A percentile compares a stretch with the other conserved stretches of the same genome.
phyloP scores from a whole-genome alignment of 1,140 invertebrate genomes.

The Papilio helenus region DNA sequence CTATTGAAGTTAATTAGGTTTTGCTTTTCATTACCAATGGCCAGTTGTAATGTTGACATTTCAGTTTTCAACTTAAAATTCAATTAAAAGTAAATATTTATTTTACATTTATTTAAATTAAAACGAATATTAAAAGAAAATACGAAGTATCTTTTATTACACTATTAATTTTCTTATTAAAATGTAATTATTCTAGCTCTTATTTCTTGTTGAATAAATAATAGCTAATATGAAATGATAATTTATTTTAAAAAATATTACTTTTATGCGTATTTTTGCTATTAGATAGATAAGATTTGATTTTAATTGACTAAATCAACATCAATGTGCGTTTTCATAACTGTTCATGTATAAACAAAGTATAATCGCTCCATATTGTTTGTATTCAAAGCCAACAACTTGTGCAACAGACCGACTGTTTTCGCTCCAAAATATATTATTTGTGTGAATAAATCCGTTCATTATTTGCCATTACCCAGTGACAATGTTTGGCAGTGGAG shows the following conservation, averaged over 20 bases:
- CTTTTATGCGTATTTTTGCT: no score
- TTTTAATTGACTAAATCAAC: not conserved
- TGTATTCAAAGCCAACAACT: not conserved
- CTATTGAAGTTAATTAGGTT: no score
- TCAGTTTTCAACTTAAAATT: not conserved
- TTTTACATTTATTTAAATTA: not conserved
- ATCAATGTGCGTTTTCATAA: not conserved
- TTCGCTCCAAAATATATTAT: not conserved
- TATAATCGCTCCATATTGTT: not conserved
- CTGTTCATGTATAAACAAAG: not conserved
- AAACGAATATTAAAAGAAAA: not conserved
- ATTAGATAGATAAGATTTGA: not conserved
- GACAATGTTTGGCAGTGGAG: not conserved
- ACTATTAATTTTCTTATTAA: not conserved
- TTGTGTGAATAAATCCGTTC: slow-evolving; percentile 21
- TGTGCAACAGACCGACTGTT: not conserved
- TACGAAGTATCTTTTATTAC: not conserved
- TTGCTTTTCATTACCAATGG: no score
- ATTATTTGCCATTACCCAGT: slow-evolving; percentile 10
- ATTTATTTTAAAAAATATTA: not conserved
- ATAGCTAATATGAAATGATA: not conserved
- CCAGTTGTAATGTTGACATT: no score
- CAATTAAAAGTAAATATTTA: not conserved
- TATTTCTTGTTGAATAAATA: not conserved
- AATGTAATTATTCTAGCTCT: not conserved